phyloP scores from a whole-genome alignment of 2,113 vertebrate genomes.

The Trachemys scripta region DNA sequence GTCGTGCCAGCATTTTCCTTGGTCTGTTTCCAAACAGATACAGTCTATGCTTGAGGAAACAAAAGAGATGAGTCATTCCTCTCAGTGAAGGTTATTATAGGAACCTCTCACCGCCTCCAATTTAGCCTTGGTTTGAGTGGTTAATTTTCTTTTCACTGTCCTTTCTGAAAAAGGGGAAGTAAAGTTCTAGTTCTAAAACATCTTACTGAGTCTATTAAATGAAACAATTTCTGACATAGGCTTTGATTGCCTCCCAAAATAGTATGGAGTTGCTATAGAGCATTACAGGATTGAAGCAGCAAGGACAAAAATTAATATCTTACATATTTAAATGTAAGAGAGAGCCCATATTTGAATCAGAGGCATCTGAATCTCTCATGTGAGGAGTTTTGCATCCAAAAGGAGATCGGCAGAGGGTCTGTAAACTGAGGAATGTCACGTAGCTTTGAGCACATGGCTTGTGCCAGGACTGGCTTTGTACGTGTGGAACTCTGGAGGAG shows the following conservation, averaged over 20 bases:
- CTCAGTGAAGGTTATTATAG: constrained; percentile 16
- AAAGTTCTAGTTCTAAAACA: not conserved
- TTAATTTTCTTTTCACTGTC: not conserved
- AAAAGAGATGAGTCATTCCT: constrained; percentile 55
- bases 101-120: constrained; percentile 11
- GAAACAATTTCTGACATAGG: not conserved
- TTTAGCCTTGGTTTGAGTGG: not conserved
- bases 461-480: accelerated
- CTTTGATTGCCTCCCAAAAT: not conserved
- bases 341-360: not conserved
- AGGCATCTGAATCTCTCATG: not conserved
- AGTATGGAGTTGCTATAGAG: not conserved
- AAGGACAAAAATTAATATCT: not conserved
- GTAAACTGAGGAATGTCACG: accelerated
- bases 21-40: constrained; percentile 63
- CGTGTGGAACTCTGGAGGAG: accelerated
- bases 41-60: constrained; percentile 66
- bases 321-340: accelerated
- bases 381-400: not conserved
- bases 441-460: accelerated
- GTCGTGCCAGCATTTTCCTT: constrained; percentile 67
- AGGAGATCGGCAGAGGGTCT: not conserved
- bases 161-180: not conserved
- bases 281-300: not conserved
- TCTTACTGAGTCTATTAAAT: not conserved